A percentile compares a stretch with the other conserved stretches of the same genome.
Conservation (phyloP, 2,113 vertebrate species). For the Clupea harengus region DNA sequence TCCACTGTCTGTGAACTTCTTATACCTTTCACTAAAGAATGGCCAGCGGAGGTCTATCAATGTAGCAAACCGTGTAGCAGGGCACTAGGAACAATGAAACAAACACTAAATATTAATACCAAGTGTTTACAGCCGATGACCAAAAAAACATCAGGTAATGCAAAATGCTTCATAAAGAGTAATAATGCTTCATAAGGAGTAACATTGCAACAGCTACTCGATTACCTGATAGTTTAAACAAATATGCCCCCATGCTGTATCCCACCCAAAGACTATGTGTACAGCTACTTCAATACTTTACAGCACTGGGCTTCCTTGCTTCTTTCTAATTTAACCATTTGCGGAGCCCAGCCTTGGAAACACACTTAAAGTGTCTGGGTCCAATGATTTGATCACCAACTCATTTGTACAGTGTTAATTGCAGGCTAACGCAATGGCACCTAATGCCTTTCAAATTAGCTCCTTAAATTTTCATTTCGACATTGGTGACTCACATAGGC, state of each 20-base stretch:
- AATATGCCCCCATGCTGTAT: neutral
- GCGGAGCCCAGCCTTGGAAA: neutral
- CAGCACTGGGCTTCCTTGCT: neutral
- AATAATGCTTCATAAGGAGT: neutral
- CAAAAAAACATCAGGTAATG: too few species aligned
- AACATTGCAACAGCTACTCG: neutral
- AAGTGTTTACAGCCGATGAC: too few species aligned
- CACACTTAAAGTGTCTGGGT: slow-evolving; percentile 38
- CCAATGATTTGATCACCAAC: slow-evolving; percentile 54
- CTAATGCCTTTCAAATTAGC: slow-evolving; percentile 87
- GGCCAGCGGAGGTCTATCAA: too few species aligned
- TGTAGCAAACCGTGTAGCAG: too few species aligned
- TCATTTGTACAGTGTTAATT: slow-evolving; percentile 83
- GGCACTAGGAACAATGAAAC: too few species aligned
- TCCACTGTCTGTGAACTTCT: too few species aligned
- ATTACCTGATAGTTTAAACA: neutral
- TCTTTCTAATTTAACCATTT: neutral
- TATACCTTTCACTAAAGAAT: too few species aligned
- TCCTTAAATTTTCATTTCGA: slow-evolving; percentile 82
- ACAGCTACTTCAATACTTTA: neutral
- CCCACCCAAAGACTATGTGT: neutral
- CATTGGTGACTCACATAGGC: slow-evolving; percentile 75
- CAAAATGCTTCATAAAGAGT: too few species aligned
- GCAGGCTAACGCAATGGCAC: slow-evolving; percentile 79
- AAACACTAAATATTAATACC: too few species aligned